A percentile compares a stretch with the other conserved stretches of the same genome.
phyloP scores from a whole-genome alignment of 23 tunicate species.

The Halocynthia aurantium region DNA sequence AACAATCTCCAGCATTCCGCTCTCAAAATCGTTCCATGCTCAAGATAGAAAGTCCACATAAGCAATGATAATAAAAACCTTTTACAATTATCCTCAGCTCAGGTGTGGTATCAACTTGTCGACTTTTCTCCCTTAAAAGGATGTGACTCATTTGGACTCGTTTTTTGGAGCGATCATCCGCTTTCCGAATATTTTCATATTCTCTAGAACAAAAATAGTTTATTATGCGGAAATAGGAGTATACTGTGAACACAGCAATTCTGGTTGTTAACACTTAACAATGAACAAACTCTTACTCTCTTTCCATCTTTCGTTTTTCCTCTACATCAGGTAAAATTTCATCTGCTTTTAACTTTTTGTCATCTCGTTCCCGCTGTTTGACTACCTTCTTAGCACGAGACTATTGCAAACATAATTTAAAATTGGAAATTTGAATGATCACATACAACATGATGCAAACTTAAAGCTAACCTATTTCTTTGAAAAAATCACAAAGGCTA shows the following conservation, averaged over 20 bases:
- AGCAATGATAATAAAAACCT: conserved; percentile 25
- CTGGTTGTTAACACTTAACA: background rate
- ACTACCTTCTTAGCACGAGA: conserved; percentile 44
- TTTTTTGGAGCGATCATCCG: background rate
- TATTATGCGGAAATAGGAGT: no score
- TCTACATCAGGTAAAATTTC: conserved; percentile 19
- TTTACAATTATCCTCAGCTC: conserved; percentile 36
- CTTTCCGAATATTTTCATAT: conserved; percentile 18
- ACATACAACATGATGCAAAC: no score
- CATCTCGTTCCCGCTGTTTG: conserved; percentile 26
- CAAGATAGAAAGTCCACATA: background rate
- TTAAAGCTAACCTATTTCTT: no score
- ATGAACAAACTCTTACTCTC: conserved; percentile 5
- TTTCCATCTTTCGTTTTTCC: conserved; percentile 30
- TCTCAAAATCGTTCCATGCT: background rate
- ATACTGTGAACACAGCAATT: no score
- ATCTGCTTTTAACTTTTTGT: conserved; percentile 23
- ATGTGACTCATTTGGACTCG: background rate
- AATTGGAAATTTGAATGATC: no score
- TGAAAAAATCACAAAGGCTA: no score
- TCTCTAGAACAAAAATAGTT: background rate
- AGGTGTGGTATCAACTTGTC: conserved; percentile 16
- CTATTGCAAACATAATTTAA: no score
- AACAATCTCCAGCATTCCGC: background rate
- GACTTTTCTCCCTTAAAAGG: background rate